phyloP scores from a whole-genome alignment of 2,888 invertebrate genomes.

The Eurytoma adleriae region DNA sequence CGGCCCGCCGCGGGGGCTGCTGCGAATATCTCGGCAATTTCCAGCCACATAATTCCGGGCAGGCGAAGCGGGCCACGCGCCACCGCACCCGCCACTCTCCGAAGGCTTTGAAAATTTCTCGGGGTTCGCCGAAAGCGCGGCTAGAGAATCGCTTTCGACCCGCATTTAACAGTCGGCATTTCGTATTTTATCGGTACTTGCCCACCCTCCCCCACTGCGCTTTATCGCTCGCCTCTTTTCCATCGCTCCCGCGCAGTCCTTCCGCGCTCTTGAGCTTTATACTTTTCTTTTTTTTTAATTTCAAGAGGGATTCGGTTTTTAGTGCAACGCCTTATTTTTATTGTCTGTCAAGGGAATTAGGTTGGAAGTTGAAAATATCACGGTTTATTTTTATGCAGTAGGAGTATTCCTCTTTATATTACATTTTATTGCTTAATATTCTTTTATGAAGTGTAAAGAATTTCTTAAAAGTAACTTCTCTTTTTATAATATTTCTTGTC shows the following conservation, averaged over 20 bases:
- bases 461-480: no score
- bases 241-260: constrained; percentile 13
- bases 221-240: constrained; percentile 33
- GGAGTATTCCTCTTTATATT: no score
- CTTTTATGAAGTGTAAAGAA: no score
- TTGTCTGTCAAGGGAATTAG: no score
- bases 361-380: no score
- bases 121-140: constrained; percentile 45
- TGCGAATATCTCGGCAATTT: constrained; percentile 49
- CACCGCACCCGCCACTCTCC: not conserved
- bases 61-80: not conserved
- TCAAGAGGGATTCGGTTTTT: no score
- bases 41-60: constrained; percentile 45
- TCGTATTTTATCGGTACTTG: constrained; percentile 56
- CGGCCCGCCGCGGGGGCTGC: no score
- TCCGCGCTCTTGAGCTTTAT: not conserved
- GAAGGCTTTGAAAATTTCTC: constrained; percentile 45
- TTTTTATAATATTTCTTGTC: no score
- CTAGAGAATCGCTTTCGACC: constrained; percentile 49
- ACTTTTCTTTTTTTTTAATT: not conserved
- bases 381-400: no score
- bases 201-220: constrained; percentile 4
- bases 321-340: no score
- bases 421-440: no score
- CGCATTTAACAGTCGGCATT: constrained; percentile 55